Percentiles rank a stretch among this genome's conserved stretches.
Conservation (phyloP, 2,113 vertebrate genomes). For the Grammomys surdaster region DNA sequence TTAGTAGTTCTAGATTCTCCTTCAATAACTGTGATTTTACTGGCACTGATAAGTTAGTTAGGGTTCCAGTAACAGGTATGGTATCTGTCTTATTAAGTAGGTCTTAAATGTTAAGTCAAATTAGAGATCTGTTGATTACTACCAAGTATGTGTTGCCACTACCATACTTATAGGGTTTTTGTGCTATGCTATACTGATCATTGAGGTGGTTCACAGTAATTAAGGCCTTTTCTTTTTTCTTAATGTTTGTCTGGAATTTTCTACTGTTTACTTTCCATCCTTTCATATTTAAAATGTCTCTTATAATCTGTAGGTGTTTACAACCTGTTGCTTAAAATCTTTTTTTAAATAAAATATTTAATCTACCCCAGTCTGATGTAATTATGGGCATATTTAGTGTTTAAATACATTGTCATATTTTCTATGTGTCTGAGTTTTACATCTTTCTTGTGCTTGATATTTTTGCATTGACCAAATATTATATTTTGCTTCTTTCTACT, state of each 20-base stretch:
- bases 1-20: not conserved
- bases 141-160: not conserved
- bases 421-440: not conserved
- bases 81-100: not conserved
- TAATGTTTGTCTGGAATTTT: constrained; percentile 20
- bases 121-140: not conserved
- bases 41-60: not conserved
- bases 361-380: not conserved
- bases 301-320: not conserved
- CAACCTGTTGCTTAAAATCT: not conserved
- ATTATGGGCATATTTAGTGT: not conserved
- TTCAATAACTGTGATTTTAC: not conserved
- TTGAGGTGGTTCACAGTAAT: not conserved
- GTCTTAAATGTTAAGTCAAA: too few species aligned
- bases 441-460: not conserved
- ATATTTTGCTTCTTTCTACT: constrained; percentile 41
- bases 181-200: not conserved
- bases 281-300: constrained; percentile 1
- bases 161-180: not conserved
- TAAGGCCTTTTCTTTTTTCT: not conserved
- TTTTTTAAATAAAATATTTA: constrained; percentile 23
- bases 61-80: not conserved
- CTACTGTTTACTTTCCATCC: not conserved
- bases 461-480: constrained; percentile 9
- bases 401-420: constrained; percentile 37